A percentile compares a stretch with the other conserved stretches of the same genome.
phyloP scores from a whole-genome alignment of 2,888 invertebrate species.

The Eristalis intricaria region DNA sequence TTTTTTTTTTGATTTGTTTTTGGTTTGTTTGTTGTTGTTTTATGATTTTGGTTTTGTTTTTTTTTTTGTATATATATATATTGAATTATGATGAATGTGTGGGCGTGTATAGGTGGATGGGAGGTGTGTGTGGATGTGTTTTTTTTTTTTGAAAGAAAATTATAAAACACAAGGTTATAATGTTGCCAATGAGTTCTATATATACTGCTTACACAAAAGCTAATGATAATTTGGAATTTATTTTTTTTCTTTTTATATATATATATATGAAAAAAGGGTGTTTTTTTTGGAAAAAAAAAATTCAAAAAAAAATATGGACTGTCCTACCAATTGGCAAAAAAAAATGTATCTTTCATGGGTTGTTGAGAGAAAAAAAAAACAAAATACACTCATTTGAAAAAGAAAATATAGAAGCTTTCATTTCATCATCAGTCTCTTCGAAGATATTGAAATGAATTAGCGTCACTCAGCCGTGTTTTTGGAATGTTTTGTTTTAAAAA shows the following conservation, averaged over 20 bases:
- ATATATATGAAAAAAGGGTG: not conserved
- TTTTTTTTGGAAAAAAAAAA: slow-evolving; percentile 4
- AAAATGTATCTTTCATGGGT: too few relatives aligned
- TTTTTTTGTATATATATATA: not conserved
- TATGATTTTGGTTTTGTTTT: not conserved
- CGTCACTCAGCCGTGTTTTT: too few relatives aligned
- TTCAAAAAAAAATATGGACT: not conserved
- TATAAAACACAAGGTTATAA: slow-evolving; percentile 44
- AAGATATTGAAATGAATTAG: too few relatives aligned
- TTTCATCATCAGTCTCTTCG: too few relatives aligned
- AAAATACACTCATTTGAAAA: too few relatives aligned
- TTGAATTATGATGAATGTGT: slow-evolving; percentile 30
- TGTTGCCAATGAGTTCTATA: slow-evolving; percentile 15
- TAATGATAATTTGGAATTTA: slow-evolving; percentile 2
- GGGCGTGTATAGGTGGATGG: too few relatives aligned
- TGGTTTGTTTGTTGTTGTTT: slow-evolving; percentile 7
- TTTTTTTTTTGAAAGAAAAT: slow-evolving; percentile 43
- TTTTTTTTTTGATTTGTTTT: slow-evolving; percentile 42
- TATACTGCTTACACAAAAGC: slow-evolving; percentile 7
- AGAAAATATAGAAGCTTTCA: too few relatives aligned
- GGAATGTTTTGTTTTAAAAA: too few relatives aligned
- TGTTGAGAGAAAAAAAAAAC: too few relatives aligned
- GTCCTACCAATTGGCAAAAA: too few relatives aligned
- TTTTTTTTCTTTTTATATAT: not conserved
- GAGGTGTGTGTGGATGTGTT: slow-evolving; percentile 13